Percentiles rank a stretch among this genome's conserved stretches.
Conservation (phyloP, 53 echinoderm and acorn worm species). For the Crossaster papposus region DNA sequence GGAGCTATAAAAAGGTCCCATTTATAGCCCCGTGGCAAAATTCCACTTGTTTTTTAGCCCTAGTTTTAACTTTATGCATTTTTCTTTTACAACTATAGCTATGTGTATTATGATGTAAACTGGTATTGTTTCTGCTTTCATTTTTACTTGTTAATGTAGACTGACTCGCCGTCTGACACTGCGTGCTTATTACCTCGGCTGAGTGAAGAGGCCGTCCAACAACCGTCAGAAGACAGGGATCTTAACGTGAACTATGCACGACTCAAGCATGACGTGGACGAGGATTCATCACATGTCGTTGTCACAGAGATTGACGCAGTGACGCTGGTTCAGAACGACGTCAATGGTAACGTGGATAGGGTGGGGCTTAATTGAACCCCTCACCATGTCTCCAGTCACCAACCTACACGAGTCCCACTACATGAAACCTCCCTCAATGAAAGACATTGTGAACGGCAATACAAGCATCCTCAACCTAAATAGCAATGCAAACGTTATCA, state of each 20-base stretch:
- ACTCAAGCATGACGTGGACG: slow-evolving; percentile 75
- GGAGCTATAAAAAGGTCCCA: too few relatives aligned
- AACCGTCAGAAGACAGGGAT: slow-evolving; percentile 43
- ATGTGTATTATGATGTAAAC: not conserved
- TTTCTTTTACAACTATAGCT: not conserved
- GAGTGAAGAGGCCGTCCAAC: slow-evolving; percentile 15
- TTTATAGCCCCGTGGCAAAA: too few relatives aligned
- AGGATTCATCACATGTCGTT: slow-evolving; percentile 54
- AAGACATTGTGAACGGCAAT: slow-evolving; percentile 56
- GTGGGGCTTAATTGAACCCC: not conserved
- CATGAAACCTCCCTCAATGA: slow-evolving; percentile 52
- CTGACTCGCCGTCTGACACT: slow-evolving; percentile 35
- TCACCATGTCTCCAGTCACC: not conserved
- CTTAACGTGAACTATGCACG: slow-evolving; percentile 82
- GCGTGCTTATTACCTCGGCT: slow-evolving; percentile 30
- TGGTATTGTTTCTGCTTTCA: not conserved
- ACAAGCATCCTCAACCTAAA: slow-evolving; percentile 35
- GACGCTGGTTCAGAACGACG: slow-evolving; percentile 63
- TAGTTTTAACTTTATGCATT: too few relatives aligned
- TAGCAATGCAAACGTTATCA: slow-evolving; percentile 40
- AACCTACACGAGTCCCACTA: slow-evolving; percentile 47
- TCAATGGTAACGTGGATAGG: slow-evolving; percentile 63
- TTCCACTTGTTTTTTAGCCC: too few relatives aligned
- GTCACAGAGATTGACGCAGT: slow-evolving; percentile 43
- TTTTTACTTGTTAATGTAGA: not conserved